Conservation (phyloP, 2,113 vertebrate species). For the Oplegnathus fasciatus region DNA sequence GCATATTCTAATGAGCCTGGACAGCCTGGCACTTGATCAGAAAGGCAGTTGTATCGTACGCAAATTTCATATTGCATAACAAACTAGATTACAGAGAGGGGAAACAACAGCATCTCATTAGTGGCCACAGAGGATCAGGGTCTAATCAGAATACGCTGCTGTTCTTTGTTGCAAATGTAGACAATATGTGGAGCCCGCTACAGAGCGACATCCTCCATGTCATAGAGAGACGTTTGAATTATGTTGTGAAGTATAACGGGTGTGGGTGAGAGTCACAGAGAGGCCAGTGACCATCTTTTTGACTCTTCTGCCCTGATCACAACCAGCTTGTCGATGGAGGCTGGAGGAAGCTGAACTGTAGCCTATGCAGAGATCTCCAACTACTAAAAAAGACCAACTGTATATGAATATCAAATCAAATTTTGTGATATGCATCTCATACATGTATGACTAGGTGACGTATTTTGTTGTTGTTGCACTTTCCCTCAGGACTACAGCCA, state of each 20-base stretch:
- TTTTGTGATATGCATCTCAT: not conserved
- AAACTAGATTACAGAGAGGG: constrained; percentile 45
- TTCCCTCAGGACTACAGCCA: not conserved
- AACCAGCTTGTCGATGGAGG: not conserved
- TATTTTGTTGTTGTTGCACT: not conserved
- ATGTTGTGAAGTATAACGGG: constrained; percentile 28
- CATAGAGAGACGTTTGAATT: constrained; percentile 20
- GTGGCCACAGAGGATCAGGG: constrained; percentile 45
- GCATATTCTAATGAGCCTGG: constrained; percentile 46
- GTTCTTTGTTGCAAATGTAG: constrained; percentile 55
- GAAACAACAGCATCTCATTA: constrained; percentile 55
- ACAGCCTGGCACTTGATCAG: constrained; percentile 59
- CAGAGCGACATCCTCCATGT: constrained; percentile 29
- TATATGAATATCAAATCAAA: not conserved
- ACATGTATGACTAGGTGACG: not conserved
- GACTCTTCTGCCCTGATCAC: constrained; percentile 15
- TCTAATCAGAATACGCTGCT: constrained; percentile 63
- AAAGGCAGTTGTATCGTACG: constrained; percentile 48
- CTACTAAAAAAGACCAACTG: not conserved
- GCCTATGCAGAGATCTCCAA: not conserved
- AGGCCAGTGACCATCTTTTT: constrained; percentile 20
- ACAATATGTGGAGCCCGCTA: constrained; percentile 56
- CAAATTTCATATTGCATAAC: constrained; percentile 59
- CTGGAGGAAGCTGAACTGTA: not conserved
- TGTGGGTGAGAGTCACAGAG: constrained; percentile 29